phyloP scores from a whole-genome alignment of 2,888 invertebrate species.

The Leptothorax acervorum region DNA sequence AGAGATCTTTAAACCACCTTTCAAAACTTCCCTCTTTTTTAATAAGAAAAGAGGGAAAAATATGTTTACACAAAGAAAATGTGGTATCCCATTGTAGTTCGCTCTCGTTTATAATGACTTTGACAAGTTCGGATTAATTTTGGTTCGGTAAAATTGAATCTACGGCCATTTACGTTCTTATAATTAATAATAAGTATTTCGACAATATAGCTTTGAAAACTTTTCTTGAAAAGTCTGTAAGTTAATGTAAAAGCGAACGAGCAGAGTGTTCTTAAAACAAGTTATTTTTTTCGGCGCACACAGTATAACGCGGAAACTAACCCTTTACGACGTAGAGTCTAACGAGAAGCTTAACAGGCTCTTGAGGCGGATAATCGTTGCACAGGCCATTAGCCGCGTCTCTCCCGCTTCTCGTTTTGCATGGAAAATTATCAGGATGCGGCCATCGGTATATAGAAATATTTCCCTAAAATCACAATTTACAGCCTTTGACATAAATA shows the following conservation, averaged over 20 bases:
- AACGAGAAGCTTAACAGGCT: slow-evolving; percentile 88
- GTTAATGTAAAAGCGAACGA: neutral
- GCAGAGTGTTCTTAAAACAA: neutral
- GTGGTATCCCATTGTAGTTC: neutral
- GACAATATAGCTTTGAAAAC: neutral
- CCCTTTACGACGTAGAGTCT: slow-evolving; percentile 90
- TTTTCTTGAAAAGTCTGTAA: neutral
- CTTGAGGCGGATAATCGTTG: slow-evolving; percentile 88
- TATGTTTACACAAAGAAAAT: neutral
- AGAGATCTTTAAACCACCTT: neutral
- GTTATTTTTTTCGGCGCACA: neutral
- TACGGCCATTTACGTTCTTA: neutral
- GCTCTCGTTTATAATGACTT: neutral
- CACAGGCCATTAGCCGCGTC: slow-evolving; percentile 89
- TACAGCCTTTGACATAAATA: neutral
- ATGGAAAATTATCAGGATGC: slow-evolving; percentile 86
- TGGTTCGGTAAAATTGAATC: neutral
- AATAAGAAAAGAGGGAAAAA: neutral
- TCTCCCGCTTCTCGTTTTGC: slow-evolving; percentile 85
- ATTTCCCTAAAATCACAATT: slow-evolving; percentile 84
- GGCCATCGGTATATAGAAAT: slow-evolving; percentile 90
- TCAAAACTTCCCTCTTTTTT: neutral
- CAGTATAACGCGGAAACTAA: slow-evolving; percentile 53
- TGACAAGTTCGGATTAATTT: neutral
- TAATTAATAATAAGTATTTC: neutral